Evolutionary conservation across 1,140 invertebrate species (phyloP), one percentile per base, ranked within the genome.

Genomic region (Pseudobourletiella spinata): DNA sequence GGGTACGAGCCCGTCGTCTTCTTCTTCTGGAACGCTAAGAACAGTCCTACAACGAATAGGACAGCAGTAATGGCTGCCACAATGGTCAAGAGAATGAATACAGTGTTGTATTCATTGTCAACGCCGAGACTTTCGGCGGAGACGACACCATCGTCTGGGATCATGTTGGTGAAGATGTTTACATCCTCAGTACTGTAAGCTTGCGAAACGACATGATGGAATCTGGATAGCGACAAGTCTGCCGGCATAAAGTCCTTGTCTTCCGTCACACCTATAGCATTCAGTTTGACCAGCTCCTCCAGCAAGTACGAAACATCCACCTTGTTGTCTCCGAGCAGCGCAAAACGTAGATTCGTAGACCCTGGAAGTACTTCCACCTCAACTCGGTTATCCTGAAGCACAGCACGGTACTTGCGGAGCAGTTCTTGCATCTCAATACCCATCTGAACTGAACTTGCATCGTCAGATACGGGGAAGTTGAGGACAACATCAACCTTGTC

Each of bases 231-330:
- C 8, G 55, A 43, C 29, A 64, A 60, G 52, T 67, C 62, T 22
- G 48, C 62, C 1, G 62, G 56, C 18, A 54, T 30, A n/a, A 64
- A 62, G 11, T 64, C 43, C 25, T 51, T 48, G 2, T 48, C 55
- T 28, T 60, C 57, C 15, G 26, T 22, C 16, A 68, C 39, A 18
- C 66, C 66, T 30, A 61, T 55, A 11, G 32, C 22, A 57, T 62
- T 67, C 55, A 35, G 56, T 61, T 74, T 76, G 64, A 82, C 82
- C 73, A 83, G 75, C 72, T 84, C 80, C 70, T 85, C 83, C 4
- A 85, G 71, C 64, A 80, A 77, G 63, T 82, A 84, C 24, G 82
- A 82, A 18, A 84, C 78, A 67, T 84, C 83, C 1, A 84, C 80
- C 68, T 84, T 84, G 65, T 83, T 84, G 20, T 78, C 76, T 2